phyloP scores from a whole-genome alignment of 2,113 vertebrate species.

The Emydura subglobosa region DNA sequence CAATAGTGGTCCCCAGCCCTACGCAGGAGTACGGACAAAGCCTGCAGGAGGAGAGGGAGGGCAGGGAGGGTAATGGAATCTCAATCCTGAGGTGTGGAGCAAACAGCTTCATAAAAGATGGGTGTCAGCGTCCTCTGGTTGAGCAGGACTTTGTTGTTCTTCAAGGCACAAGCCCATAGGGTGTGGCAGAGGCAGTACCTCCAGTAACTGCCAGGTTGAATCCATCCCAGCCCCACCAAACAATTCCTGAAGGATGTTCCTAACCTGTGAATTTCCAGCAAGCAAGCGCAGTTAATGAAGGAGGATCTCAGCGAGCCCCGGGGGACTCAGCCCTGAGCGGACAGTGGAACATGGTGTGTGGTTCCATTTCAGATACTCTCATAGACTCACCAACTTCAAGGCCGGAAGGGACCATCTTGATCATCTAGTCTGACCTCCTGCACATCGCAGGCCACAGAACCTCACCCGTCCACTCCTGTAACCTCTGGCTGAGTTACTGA shows the following conservation, averaged over 20 bases:
- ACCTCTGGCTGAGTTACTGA: neutral
- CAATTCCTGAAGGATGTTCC: neutral
- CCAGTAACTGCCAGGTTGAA: neutral
- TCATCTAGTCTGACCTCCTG: neutral
- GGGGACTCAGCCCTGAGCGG: rapidly evolving
- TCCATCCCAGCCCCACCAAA: neutral
- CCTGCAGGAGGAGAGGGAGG: rapidly evolving
- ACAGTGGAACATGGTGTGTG: neutral
- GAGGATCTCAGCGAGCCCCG: neutral
- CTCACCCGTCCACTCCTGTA: neutral
- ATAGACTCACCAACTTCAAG: neutral
- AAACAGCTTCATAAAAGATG: neutral
- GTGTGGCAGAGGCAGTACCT: neutral
- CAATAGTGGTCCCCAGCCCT: conserved; percentile 53
- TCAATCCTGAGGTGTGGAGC: neutral
- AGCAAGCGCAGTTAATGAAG: conserved; percentile 33
- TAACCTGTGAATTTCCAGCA: neutral
- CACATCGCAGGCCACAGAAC: neutral
- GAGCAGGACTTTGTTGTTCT: neutral
- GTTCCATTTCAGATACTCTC: neutral
- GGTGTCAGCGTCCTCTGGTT: neutral
- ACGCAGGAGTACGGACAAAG: neutral
- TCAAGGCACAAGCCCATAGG: rapidly evolving
- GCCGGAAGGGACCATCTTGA: neutral
- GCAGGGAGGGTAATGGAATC: neutral